Evolutionary conservation across 1,140 invertebrate species (phyloP), one percentile per base, ranked within the genome.

Genomic region (Conus betulinus): DNA sequence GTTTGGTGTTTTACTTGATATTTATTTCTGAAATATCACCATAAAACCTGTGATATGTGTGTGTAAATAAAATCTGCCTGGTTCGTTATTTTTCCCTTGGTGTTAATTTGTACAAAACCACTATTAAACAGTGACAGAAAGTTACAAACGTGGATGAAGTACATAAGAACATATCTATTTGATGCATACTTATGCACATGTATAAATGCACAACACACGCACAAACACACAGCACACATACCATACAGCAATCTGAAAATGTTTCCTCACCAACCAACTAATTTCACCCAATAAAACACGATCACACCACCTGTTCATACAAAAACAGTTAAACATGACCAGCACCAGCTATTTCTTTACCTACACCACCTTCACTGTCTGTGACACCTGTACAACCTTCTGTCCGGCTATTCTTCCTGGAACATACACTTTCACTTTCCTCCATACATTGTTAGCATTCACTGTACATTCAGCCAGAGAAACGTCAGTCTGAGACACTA

Each of bases 31-130:
- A 52, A 81, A 81, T 53, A 23, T 39, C 76, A 81, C 10, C 51
- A 81, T 20, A 81, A 7, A 81, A 81, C 15, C 79, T 53, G 52
- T 53, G 52, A 81, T 13, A 78, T 39, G 51, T 81, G 51, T 81
- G 79, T 81, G 51, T 53, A 81, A 81, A 81, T 81, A 81, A 81
- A 81, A 71, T 71, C 20, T 71, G 11, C 67, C 23, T 71, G 11
- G 67, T n/a, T 23, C 4, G 11, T 11, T 71, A 71, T 1, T 71
- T 0, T n/a, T n/a, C 20, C 7, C 20, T 11, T 13, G 67, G 11
- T 71, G 67, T 71, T 7, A 13, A 20, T 71, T 20, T 71, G 11
- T 71, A 23, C 67, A 71, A 71, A 71, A 71, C 20, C 67, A 71
- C 67, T 15, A 60, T 39, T 39, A 39, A 39, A 39, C 39, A 39